Percentiles rank a stretch among this genome's conserved stretches.
Evolutionary conservation across 2,888 invertebrate genomes (phyloP).

Genomic region (Caenorhabditis parvicauda): DNA sequence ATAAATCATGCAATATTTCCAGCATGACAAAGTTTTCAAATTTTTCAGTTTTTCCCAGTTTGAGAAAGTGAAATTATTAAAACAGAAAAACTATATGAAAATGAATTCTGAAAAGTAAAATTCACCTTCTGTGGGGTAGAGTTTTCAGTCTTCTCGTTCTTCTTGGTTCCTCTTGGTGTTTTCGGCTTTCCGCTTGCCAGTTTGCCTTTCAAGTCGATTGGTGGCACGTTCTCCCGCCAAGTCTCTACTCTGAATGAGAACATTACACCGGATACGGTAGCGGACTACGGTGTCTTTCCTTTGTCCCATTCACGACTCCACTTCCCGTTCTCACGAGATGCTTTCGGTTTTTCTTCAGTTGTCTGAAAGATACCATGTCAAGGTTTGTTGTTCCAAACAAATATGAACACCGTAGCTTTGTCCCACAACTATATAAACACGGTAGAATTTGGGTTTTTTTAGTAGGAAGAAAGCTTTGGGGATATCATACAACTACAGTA

Average conservation of each 20-base stretch:
- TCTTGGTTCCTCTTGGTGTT: background rate
- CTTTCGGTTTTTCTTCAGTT: constrained; percentile 14
- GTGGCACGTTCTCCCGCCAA: constrained; percentile 45
- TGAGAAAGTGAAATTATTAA: too few species aligned
- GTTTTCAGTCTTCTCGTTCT: background rate
- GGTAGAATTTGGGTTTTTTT: too few species aligned
- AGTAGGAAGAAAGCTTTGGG: too few species aligned
- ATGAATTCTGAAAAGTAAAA: too few species aligned
- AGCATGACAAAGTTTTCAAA: too few species aligned
- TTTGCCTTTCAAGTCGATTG: constrained; percentile 36
- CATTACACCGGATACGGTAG: background rate
- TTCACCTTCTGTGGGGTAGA: too few species aligned
- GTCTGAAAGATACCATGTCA: background rate
- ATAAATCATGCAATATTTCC: too few species aligned
- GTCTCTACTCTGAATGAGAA: constrained; percentile 25
- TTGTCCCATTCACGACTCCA: constrained; percentile 47
- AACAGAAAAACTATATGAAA: too few species aligned
- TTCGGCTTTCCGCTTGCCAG: constrained; percentile 21
- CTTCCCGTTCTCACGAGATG: constrained; percentile 8
- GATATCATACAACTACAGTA: too few species aligned
- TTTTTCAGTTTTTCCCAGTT: too few species aligned
- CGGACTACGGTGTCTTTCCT: constrained; percentile 42
- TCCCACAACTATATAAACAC: too few species aligned
- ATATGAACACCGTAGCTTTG: background rate
- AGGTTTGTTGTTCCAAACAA: background rate